These are phyloP conservation scores for Montipora sp. DNA, from an alignment of 64 coral and sea anemone genomes.

Conservation along the genomic window DNA sequence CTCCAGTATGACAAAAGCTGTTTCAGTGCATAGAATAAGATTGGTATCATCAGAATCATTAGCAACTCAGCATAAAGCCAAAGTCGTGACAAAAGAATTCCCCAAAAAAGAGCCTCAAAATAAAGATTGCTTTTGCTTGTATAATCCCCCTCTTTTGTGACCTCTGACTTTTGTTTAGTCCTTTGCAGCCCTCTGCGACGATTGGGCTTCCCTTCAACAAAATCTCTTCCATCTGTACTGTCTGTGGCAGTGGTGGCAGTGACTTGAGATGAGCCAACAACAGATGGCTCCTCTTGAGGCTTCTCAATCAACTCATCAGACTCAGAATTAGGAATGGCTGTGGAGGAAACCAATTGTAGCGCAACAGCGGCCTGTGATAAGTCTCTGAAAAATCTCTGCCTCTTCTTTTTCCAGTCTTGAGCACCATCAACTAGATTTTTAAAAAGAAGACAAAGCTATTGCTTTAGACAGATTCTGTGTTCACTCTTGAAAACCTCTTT, in stretches of 20 bases:
- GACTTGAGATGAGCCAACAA: neutral
- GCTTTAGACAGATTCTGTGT: no score
- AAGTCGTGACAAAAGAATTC: slow-evolving; percentile 77
- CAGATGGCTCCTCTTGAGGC: slow-evolving; percentile 32
- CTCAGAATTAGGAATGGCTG: slow-evolving; percentile 44
- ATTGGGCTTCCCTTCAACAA: slow-evolving; percentile 46
- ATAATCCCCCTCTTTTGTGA: slow-evolving; percentile 56
- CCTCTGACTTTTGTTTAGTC: slow-evolving; percentile 40
- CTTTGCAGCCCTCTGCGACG: neutral
- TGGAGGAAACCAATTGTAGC: neutral
- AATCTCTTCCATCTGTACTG: slow-evolving; percentile 33
- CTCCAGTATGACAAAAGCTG: slow-evolving; percentile 41
- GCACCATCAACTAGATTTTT: slow-evolving; percentile 17
- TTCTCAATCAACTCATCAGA: slow-evolving; percentile 71
- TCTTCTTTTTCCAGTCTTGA: slow-evolving; percentile 55
- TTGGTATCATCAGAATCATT: slow-evolving; percentile 80
- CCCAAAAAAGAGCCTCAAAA: slow-evolving; percentile 94
- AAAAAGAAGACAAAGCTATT: neutral
- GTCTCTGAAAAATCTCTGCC: slow-evolving; percentile 57
- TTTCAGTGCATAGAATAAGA: slow-evolving; percentile 87
- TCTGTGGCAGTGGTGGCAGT: neutral
- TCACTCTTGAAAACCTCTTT: no score
- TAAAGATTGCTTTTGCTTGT: slow-evolving; percentile 72
- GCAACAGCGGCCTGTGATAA: slow-evolving; percentile 77
- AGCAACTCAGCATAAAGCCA: slow-evolving; percentile 85